Conservation (phyloP, 2,888 invertebrate species). For the Theodoxus fluviatilis region DNA sequence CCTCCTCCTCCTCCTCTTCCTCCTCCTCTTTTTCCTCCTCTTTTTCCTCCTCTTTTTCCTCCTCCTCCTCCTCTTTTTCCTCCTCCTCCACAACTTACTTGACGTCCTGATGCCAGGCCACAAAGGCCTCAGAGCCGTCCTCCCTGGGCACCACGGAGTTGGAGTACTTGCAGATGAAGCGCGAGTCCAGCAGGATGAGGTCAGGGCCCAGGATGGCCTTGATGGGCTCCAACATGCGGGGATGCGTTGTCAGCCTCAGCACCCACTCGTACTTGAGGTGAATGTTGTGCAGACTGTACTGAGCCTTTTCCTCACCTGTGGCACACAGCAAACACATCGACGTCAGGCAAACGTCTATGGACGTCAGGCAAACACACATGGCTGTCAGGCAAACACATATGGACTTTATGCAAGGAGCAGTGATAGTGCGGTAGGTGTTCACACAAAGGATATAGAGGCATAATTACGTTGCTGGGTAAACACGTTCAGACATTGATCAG, state of each 20-base stretch:
- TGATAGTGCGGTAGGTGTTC: too few relatives aligned
- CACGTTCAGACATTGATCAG: too few relatives aligned
- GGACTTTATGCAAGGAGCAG: too few relatives aligned
- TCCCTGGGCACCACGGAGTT: constrained; percentile 23
- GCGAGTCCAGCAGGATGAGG: constrained; percentile 43
- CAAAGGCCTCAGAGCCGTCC: constrained; percentile 37
- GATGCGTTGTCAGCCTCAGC: constrained; percentile 38
- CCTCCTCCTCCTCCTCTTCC: not conserved
- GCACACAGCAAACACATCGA: not conserved
- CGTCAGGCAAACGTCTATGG: not conserved
- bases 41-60: too few relatives aligned
- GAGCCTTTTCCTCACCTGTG: constrained; percentile 40
- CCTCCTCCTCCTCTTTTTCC: too few relatives aligned
- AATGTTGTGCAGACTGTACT: constrained; percentile 45
- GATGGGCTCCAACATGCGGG: constrained; percentile 37
- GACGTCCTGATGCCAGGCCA: constrained; percentile 50
- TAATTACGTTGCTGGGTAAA: too few relatives aligned
- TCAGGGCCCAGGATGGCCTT: constrained; percentile 40
- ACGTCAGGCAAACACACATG: too few relatives aligned
- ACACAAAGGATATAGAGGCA: too few relatives aligned
- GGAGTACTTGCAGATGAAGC: constrained; percentile 49
- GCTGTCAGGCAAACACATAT: too few relatives aligned
- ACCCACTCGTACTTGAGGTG: constrained; percentile 43
- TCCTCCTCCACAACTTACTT: constrained; percentile 31
- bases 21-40: not conserved